phyloP scores from a whole-genome alignment of 1,140 invertebrate species.

The Drosophila teissieri region DNA sequence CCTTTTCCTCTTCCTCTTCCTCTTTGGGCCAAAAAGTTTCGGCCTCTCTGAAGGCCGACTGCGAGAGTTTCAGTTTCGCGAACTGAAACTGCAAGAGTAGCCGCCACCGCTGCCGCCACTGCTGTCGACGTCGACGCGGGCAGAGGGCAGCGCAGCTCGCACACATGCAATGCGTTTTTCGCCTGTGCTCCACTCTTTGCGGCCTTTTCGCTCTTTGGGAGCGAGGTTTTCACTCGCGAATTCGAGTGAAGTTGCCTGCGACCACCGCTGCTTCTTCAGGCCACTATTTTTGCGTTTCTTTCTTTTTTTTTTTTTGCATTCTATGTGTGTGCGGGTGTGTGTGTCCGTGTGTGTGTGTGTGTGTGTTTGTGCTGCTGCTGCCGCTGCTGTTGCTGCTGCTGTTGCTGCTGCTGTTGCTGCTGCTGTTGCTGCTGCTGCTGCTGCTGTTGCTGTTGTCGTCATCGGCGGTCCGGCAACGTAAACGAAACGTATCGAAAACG shows the following conservation, averaged over 20 bases:
- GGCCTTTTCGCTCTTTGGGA: slow-evolving; percentile 21
- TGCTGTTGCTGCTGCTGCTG: slow-evolving; percentile 21
- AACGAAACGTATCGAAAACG: slow-evolving; percentile 81
- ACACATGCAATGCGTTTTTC: slow-evolving; percentile 48
- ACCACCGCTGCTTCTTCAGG: slow-evolving; percentile 26
- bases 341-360: slow-evolving; percentile 19
- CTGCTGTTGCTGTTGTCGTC: slow-evolving; percentile 26
- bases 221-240: slow-evolving; percentile 29
- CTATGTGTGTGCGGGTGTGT: slow-evolving; percentile 42
- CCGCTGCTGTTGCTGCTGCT: slow-evolving; percentile 17
- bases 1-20: neutral
- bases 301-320: slow-evolving; percentile 59
- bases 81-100: slow-evolving; percentile 39
- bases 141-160: slow-evolving; percentile 14
- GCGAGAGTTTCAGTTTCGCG: slow-evolving; percentile 8
- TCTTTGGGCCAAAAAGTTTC: slow-evolving; percentile 2
- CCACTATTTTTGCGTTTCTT: slow-evolving; percentile 11
- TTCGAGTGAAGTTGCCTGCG: slow-evolving; percentile 40
- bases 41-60: slow-evolving; percentile 4
- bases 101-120: slow-evolving; percentile 1
- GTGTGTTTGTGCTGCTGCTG: slow-evolving; percentile 43
- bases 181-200: slow-evolving; percentile 3
- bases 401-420: slow-evolving; percentile 35
- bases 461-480: slow-evolving; percentile 68
- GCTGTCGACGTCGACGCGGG: slow-evolving; percentile 5